Evolutionary conservation across 2,797 vertebrate species (phyloP), one percentile per base, ranked within the genome.

Genomic region (Xiphophorus birchmanni): DNA sequence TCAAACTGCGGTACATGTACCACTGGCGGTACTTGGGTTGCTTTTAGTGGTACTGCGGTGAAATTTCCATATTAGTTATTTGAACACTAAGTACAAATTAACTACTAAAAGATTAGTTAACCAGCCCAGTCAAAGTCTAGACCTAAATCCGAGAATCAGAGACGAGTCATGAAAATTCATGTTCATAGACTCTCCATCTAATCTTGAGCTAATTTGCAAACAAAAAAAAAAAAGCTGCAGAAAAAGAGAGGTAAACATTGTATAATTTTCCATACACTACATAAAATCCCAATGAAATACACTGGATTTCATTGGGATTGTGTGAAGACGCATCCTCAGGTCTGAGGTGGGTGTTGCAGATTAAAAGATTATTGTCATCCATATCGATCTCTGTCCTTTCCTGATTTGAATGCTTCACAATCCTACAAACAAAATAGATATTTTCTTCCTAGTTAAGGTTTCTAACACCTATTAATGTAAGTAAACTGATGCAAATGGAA

Each of bases 361-460:
- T 90, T 88, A 88, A 79, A 83, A 90, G 87, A 93, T 93, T 87
- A 86, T 73, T 84, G 63, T 89, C 29, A 87, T 82, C 80, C 89
- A 90, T 88, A 85, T 87, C 78, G 86, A 82, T 84, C 81, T 60
- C 75, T 79, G 37, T 52, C 54, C 45, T 78, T 84, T 82, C 67
- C 60, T 37, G 45, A 84, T 12, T 82, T 67, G 74, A 13, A 86
- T 52, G 86, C 84, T 80, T 47, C 78, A 56, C 29, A 52, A 42
- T 5, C 78, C 78, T 54, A 71, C 74, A 73, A 63, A 80, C 52
- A 85, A 13, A 69, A 48, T 74, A 32, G n/a, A 79, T 29, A 78
- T 84, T 82, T 77, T 56, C 13, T 69, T 58, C 40, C 47, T 35
- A n/a, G 60, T 50, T 5, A n/a, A 67, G 2, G 18, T 26, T 44